Evolutionary conservation across 2,888 invertebrate genomes (phyloP).

Genomic region (Melangyna quadrimaculata): DNA sequence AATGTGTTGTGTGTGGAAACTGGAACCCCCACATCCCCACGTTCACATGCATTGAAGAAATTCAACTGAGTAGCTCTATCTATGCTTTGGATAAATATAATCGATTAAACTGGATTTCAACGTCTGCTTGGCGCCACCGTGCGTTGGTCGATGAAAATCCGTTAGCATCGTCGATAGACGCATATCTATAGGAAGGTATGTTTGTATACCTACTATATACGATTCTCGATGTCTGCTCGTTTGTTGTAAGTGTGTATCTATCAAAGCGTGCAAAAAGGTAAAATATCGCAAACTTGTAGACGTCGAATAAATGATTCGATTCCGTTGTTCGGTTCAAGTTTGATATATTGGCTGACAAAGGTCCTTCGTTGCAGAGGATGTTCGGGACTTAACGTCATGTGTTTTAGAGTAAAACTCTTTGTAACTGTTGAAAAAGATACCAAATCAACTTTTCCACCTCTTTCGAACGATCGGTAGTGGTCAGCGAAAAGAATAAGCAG

Average conservation of each 20-base stretch:
- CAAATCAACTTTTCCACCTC: neutral
- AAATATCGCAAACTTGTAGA: conserved; percentile 74
- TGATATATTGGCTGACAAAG: conserved; percentile 71
- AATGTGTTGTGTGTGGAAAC: too few species aligned
- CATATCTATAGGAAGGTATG: neutral
- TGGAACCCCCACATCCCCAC: neutral
- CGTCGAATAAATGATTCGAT: conserved; percentile 74
- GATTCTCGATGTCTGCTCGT: neutral
- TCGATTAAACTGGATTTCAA: conserved; percentile 74
- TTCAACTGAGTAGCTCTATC: conserved; percentile 49
- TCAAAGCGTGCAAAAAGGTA: conserved; percentile 72
- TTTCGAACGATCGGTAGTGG: conserved; percentile 13
- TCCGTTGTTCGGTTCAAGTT: conserved; percentile 69
- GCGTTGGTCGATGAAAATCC: conserved; percentile 67
- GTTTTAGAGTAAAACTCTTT: conserved; percentile 7
- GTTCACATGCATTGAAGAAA: neutral
- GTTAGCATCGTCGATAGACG: conserved; percentile 65
- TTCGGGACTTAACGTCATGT: conserved; percentile 49
- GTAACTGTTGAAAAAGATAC: neutral
- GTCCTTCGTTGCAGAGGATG: conserved; percentile 62
- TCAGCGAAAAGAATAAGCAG: conserved; percentile 39
- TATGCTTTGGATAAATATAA: conserved; percentile 66
- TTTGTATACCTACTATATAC: conserved; percentile 12
- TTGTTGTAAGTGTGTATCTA: conserved; percentile 56
- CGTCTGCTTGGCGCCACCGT: conserved; percentile 74